Percentiles rank a stretch among this genome's conserved stretches.
Conservation (phyloP, 2,888 invertebrate species). For the Dynastes hyllus region DNA sequence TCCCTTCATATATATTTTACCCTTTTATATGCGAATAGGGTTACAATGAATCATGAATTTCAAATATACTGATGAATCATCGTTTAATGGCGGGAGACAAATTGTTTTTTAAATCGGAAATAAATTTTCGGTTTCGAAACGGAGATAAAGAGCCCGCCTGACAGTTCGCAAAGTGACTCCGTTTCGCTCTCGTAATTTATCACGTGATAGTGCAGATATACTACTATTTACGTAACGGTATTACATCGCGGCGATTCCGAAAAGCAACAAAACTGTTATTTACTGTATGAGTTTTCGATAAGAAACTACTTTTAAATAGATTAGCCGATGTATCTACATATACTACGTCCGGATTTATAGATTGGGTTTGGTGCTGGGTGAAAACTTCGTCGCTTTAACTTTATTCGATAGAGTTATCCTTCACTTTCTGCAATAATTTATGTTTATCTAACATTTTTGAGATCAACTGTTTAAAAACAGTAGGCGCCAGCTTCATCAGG, state of each 20-base stretch:
- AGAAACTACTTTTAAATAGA: slow-evolving; percentile 1
- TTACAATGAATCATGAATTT: slow-evolving; percentile 36
- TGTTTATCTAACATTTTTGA: too few relatives aligned
- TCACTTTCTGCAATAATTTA: too few relatives aligned
- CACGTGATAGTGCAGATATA: slow-evolving; percentile 35
- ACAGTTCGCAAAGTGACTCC: slow-evolving; percentile 20
- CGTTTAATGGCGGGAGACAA: slow-evolving; percentile 39
- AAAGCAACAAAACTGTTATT: slow-evolving; percentile 10
- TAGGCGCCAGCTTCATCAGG: too few relatives aligned
- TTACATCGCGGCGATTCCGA: background rate
- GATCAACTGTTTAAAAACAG: too few relatives aligned
- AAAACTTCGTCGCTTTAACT: background rate
- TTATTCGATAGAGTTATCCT: background rate
- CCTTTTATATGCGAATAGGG: slow-evolving; percentile 26
- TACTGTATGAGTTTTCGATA: slow-evolving; percentile 5
- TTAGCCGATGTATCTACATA: too few relatives aligned
- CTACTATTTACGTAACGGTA: background rate
- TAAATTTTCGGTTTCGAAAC: slow-evolving; percentile 20
- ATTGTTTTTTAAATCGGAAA: slow-evolving; percentile 42
- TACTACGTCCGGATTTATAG: too few relatives aligned
- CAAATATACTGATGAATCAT: slow-evolving; percentile 41
- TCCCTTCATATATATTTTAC: slow-evolving; percentile 15
- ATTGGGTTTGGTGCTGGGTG: too few relatives aligned
- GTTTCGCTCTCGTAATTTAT: slow-evolving; percentile 32
- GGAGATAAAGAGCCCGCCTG: slow-evolving; percentile 14